Percentiles rank a stretch among this genome's conserved stretches.
Evolutionary conservation across 2,888 invertebrate genomes (phyloP).

Genomic region (Empis stercorea): DNA sequence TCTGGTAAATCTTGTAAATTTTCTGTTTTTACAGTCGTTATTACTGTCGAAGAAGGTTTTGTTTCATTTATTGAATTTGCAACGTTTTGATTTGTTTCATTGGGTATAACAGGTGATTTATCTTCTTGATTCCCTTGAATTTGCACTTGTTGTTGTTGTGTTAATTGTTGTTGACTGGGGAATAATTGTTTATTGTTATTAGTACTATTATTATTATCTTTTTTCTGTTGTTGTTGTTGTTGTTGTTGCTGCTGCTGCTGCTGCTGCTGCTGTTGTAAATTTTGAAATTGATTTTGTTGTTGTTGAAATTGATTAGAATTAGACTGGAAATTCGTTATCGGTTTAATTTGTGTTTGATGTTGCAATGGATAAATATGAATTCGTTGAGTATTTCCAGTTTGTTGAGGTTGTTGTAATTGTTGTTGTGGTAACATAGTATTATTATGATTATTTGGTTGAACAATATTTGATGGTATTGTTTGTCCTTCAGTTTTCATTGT

Average conservation of each 20-base stretch:
- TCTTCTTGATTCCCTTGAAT: conserved; percentile 9
- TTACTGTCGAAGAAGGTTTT: conserved; percentile 16
- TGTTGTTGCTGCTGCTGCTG: conserved; percentile 14
- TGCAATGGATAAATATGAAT: conserved; percentile 33
- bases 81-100: neutral
- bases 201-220: conserved; percentile 6
- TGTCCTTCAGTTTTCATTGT: conserved; percentile 14
- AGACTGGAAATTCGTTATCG: neutral
- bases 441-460: conserved; percentile 34
- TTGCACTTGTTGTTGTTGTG: conserved; percentile 12
- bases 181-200: neutral
- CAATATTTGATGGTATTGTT: conserved; percentile 29
- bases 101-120: neutral
- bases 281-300: conserved; percentile 6
- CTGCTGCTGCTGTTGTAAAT: conserved; percentile 7
- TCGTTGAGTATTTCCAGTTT: conserved; percentile 20
- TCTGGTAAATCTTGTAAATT: conserved; percentile 4
- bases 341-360: neutral
- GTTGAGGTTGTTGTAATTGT: conserved; percentile 14
- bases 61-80: conserved; percentile 7
- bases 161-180: conserved; percentile 10
- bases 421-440: conserved; percentile 13
- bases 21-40: conserved; percentile 14
- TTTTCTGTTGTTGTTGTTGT: conserved; percentile 11
- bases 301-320: conserved; percentile 4